A percentile compares a stretch with the other conserved stretches of the same genome.
phyloP scores from a whole-genome alignment of 2,888 invertebrate species.

The Trachelus troglodyta region DNA sequence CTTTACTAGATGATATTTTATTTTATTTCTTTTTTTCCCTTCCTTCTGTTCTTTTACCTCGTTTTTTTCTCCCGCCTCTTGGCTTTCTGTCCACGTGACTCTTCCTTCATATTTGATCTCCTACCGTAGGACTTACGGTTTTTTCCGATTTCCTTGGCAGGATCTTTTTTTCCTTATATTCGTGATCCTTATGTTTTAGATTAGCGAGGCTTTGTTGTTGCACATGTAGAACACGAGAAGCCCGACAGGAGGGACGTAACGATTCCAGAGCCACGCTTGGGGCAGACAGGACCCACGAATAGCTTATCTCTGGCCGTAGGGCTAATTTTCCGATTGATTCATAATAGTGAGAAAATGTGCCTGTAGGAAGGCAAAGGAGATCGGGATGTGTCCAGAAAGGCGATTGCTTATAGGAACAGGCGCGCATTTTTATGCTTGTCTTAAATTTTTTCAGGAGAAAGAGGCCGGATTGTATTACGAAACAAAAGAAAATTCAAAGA shows the following conservation, averaged over 20 bases:
- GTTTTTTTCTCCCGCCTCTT: not conserved
- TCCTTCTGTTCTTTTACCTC: not conserved
- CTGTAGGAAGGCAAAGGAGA: not conserved
- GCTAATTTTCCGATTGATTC: not conserved
- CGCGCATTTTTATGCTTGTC: not conserved
- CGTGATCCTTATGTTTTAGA: not conserved
- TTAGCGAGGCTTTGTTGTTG: not conserved
- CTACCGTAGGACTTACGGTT: not conserved
- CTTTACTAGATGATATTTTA: not conserved
- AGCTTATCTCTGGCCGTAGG: not conserved
- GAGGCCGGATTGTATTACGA: not conserved
- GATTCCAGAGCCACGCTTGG: not conserved
- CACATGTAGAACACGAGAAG: not conserved
- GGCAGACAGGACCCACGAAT: not conserved
- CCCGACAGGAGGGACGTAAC: not conserved
- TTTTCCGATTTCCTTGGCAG: not conserved
- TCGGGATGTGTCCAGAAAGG: not conserved
- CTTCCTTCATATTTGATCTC: not conserved
- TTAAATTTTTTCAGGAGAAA: not conserved
- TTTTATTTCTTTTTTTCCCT: not conserved
- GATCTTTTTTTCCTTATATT: not conserved
- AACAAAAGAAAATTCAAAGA: not conserved
- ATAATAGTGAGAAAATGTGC: not conserved
- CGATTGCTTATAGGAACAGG: not conserved
- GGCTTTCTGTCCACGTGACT: not conserved